Evolutionary conservation across 2,888 invertebrate genomes (phyloP), one percentile per base, ranked within the genome.

Genomic region (Sinelater perroti): DNA sequence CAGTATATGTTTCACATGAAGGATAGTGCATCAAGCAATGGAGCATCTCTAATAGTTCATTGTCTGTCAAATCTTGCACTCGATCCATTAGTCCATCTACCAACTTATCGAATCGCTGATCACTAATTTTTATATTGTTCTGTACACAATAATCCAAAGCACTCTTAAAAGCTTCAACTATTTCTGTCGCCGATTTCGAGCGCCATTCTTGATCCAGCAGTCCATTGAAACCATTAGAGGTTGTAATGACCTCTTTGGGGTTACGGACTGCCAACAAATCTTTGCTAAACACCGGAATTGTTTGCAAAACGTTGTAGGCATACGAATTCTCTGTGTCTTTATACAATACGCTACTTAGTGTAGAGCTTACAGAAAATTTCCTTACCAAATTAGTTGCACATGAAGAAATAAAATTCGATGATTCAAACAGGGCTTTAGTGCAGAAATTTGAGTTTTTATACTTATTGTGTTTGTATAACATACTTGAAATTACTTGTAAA

Each of bases 41-140:
- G 61, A 90, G 79, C 20, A 87, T 63, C 10, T 73, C 73, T 36
- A 80, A 71, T 17, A 91, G 66, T 70, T 89, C 82, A 1, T 82
- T 76, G 69, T 87, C 85, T 11, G 75, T 80, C 2, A 88, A 79
- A 56, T 79, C 70, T 64, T 81, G 78, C 56, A 85, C 76, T 52
- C 81, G 81, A 65, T 85, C 82, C 71, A 78, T 70, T 20, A 79
- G 65, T 11, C 77, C 78, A 63, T 79, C 77, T 1, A 76, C 74
- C 57, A 79, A 60, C 21, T 70, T 69, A 69, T 78, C 74, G 54
- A 78, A 78, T 11, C 75, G 60, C 1, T 21, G 28, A 65, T 79
- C 74, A 0, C 74, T 69, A 20, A 79, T 21, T 33, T 56, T 44
- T 7, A 79, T 71, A 35, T 72, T 62, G 52, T 76, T 69, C 3